Percentiles rank a stretch among this genome's conserved stretches.
These are phyloP conservation scores for Ficedula albicollis DNA, from an alignment of 2,797 vertebrate genomes.

Conservation along the genomic window DNA sequence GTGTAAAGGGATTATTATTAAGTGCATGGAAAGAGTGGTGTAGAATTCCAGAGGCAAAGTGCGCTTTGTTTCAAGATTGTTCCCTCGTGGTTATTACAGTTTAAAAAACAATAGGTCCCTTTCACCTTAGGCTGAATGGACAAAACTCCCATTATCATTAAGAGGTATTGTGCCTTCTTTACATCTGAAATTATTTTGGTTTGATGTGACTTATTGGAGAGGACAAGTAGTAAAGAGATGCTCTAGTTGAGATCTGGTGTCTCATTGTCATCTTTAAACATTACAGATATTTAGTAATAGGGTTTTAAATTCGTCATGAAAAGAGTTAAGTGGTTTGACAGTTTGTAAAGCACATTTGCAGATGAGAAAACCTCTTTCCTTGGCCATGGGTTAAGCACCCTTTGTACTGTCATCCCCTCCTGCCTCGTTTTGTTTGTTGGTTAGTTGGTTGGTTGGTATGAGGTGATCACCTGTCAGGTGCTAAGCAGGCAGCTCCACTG, in stretches of 20 bases:
- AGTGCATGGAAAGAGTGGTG: not conserved
- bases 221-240: not conserved
- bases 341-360: not conserved
- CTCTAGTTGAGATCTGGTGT: not conserved
- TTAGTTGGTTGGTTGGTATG: not conserved
- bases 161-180: not conserved
- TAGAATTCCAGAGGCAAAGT: not conserved
- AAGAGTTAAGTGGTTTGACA: not conserved
- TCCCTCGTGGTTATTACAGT: not conserved
- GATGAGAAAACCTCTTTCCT: not conserved
- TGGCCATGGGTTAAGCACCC: not conserved
- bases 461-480: not conserved
- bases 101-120: not conserved
- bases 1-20: not conserved
- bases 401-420: not conserved
- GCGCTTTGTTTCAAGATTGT: not conserved
- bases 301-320: not conserved
- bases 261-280: not conserved
- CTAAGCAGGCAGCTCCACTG: not conserved
- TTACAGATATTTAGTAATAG: not conserved
- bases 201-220: not conserved
- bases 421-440: not conserved
- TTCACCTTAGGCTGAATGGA: not conserved
- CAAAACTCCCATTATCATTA: not conserved
- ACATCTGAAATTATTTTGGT: not conserved